These are phyloP conservation scores for Sitophilus oryzae DNA, from an alignment of 1,140 invertebrate genomes.

Conservation along the genomic window DNA sequence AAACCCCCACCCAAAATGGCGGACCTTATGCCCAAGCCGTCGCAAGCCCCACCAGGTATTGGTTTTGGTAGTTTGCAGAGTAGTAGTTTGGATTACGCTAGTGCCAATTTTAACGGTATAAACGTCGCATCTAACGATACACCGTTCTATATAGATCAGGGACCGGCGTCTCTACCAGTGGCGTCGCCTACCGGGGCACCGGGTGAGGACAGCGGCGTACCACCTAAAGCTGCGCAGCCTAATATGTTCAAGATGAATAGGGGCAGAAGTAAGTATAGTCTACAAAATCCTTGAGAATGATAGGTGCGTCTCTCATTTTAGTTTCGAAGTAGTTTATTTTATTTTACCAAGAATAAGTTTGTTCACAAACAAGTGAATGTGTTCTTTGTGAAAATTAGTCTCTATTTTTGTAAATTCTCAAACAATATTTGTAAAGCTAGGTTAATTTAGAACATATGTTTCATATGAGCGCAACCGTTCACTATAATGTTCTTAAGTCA, in stretches of 20 bases:
- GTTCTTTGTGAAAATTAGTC: no score
- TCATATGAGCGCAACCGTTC: no score
- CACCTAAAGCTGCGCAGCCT: conserved; percentile 45
- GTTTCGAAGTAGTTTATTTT: no score
- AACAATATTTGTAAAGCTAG: no score
- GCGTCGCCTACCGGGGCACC: conserved; percentile 30
- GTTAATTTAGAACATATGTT: no score
- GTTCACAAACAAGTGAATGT: no score
- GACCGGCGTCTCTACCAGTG: conserved; percentile 23
- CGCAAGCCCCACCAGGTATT: conserved; percentile 15
- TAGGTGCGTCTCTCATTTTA: no score
- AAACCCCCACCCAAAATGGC: conserved; percentile 73
- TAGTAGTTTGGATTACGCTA: conserved; percentile 18
- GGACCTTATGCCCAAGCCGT: conserved; percentile 47
- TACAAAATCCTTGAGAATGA: no score
- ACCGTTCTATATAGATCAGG: conserved; percentile 12
- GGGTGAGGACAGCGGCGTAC: conserved; percentile 30
- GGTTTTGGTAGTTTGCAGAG: neutral
- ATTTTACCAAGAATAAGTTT: no score
- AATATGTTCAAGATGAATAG: conserved; percentile 77
- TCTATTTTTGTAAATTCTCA: no score
- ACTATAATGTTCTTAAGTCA: no score
- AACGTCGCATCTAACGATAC: neutral
- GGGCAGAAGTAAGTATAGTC: conserved; percentile 64
- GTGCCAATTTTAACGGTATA: conserved; percentile 9